These are phyloP conservation scores for Meriones unguiculatus DNA, from an alignment of 2,113 vertebrate species.

Conservation along the genomic window DNA sequence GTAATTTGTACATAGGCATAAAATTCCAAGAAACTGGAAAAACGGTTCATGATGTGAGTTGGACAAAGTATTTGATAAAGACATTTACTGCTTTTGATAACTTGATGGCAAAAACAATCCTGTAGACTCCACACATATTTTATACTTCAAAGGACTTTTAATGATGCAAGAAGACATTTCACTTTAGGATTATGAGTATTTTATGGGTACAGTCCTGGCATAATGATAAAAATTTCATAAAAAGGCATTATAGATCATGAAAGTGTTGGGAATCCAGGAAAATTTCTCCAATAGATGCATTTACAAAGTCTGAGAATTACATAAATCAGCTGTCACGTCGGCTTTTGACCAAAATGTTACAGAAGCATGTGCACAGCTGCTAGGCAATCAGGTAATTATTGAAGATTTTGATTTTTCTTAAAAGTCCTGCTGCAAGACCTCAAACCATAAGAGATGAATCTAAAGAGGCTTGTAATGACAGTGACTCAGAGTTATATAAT, in stretches of 20 bases:
- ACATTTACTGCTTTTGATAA: neutral
- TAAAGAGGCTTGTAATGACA: neutral
- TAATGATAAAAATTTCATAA: neutral
- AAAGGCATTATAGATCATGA: neutral
- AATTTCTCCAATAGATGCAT: neutral
- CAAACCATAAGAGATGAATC: neutral
- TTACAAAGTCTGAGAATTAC: constrained; percentile 19
- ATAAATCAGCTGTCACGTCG: constrained; percentile 2
- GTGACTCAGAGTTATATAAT: neutral
- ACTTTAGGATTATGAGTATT: neutral
- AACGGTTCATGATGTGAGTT: neutral
- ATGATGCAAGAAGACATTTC: neutral
- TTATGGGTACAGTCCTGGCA: neutral
- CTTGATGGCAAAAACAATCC: neutral
- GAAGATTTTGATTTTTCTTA: neutral
- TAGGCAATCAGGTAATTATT: neutral
- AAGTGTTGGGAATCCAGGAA: neutral
- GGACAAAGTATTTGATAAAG: neutral
- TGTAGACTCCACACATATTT: neutral
- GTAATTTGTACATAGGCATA: neutral
- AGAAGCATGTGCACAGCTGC: neutral
- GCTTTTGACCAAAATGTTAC: neutral
- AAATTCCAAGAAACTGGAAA: neutral
- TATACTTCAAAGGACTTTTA: neutral
- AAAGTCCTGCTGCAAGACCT: neutral